Evolutionary conservation across 2,113 vertebrate genomes (phyloP).

Genomic region (Dipodomys merriami): DNA sequence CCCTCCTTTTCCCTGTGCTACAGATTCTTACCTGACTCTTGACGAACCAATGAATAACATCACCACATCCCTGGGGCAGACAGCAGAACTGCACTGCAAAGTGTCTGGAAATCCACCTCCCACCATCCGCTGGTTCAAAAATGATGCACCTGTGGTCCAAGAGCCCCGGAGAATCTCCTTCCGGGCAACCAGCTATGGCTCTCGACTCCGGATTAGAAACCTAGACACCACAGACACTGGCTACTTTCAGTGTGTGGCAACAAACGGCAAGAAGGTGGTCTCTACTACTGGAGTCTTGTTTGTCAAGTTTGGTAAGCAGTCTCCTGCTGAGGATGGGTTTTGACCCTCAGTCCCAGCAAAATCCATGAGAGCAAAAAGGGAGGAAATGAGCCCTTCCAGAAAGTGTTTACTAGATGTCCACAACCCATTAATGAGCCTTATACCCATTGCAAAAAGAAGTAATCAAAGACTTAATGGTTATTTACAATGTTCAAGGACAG

Average conservation of each 20-base stretch:
- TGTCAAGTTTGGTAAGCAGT: constrained; percentile 95
- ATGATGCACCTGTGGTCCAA: constrained; percentile 96
- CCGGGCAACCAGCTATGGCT: constrained; percentile 91
- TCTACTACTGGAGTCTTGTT: constrained; percentile 97
- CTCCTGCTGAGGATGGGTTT: background rate
- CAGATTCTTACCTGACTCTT: constrained; percentile 92
- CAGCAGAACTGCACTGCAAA: constrained; percentile 94
- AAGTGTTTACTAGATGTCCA: background rate
- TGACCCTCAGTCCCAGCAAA: background rate
- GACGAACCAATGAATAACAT: constrained; percentile 99
- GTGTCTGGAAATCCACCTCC: constrained; percentile 94
- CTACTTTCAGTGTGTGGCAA: constrained; percentile 98
- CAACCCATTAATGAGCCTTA: no score
- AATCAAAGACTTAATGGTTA: background rate
- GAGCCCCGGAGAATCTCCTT: constrained; percentile 96
- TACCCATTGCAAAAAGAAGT: background rate
- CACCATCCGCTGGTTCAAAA: constrained; percentile 96
- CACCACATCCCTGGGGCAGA: constrained; percentile 96
- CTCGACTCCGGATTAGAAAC: constrained; percentile 95
- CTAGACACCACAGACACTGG: constrained; percentile 98
- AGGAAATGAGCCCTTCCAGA: background rate
- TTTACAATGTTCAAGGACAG: background rate
- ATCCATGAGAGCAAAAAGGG: no score
- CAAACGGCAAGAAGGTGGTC: constrained; percentile 92
- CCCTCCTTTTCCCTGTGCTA: background rate